These are phyloP conservation scores for Enteromius trimaculatus DNA, from an alignment of 2,797 vertebrate genomes.

Conservation along the genomic window DNA sequence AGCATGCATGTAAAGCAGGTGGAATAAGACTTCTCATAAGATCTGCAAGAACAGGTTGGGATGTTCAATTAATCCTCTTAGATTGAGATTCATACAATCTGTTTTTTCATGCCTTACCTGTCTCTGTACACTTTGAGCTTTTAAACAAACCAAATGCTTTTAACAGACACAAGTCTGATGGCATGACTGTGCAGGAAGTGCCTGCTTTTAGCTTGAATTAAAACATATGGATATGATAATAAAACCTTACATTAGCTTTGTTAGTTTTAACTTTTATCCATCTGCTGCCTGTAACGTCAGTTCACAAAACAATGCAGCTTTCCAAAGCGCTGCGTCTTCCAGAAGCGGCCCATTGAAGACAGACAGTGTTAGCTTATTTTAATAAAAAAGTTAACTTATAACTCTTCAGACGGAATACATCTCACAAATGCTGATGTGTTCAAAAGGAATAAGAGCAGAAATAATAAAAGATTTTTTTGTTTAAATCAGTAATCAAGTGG, in stretches of 20 bases:
- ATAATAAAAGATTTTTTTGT: no score
- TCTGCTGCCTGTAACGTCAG: background rate
- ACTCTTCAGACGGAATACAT: no score
- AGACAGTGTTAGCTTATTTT: no score
- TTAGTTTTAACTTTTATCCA: background rate
- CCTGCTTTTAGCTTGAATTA: constrained; percentile 19
- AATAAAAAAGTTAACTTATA: no score
- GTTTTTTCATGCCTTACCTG: constrained; percentile 47
- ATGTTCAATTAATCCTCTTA: constrained; percentile 42
- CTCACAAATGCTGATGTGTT: no score
- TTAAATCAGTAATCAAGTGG: no score
- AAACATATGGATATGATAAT: constrained; percentile 27
- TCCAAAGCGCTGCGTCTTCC: background rate
- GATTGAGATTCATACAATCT: constrained; percentile 21
- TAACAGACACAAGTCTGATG: constrained; percentile 20
- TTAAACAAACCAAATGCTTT: constrained; percentile 25
- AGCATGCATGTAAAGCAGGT: background rate
- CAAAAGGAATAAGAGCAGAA: no score
- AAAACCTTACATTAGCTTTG: background rate
- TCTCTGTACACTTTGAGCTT: constrained; percentile 15
- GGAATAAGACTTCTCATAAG: background rate
- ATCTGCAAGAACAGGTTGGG: constrained; percentile 19
- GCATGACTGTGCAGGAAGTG: constrained; percentile 20
- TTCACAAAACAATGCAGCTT: background rate
- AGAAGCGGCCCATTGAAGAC: background rate